These are phyloP conservation scores for Cataglyphis altisquamis DNA, from an alignment of 2,888 invertebrate genomes.

Conservation along the genomic window DNA sequence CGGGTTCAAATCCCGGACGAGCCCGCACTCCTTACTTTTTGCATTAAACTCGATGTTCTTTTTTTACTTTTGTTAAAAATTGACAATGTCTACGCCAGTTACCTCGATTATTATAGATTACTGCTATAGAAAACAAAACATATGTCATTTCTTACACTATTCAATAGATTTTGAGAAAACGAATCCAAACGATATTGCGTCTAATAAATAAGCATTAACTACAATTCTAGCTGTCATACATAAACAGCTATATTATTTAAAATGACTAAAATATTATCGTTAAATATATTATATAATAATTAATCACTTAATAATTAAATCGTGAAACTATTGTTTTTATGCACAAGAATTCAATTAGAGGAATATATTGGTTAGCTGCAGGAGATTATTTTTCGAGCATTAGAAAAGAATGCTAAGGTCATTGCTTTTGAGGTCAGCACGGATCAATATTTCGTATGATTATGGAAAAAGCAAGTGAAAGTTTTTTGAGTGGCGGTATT, in stretches of 20 bases:
- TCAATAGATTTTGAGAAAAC: not conserved
- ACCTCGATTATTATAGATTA: not conserved
- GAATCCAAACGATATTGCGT: not conserved
- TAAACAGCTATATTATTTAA: not conserved
- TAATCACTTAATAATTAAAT: not conserved
- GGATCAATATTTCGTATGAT: conserved; percentile 78
- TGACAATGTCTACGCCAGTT: not conserved
- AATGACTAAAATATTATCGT: not conserved
- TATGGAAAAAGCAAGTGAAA: conserved; percentile 82
- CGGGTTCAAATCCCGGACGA: conserved; percentile 92
- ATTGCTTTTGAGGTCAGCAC: conserved; percentile 21
- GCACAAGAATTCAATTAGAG: not conserved
- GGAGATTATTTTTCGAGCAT: not conserved
- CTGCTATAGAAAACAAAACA: not conserved
- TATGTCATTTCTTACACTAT: not conserved
- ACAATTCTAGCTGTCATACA: not conserved
- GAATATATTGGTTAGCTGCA: not conserved
- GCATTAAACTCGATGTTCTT: not conserved
- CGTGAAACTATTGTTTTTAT: not conserved
- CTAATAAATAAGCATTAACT: no score
- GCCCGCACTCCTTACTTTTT: conserved; percentile 84
- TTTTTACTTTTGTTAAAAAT: not conserved
- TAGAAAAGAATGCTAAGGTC: conserved; percentile 19
- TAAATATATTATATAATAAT: not conserved
- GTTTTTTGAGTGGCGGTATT: conserved; percentile 72